Percentiles rank a stretch among this genome's conserved stretches.
Conservation (phyloP, 2,113 vertebrate genomes). For the Cervus canadensis region DNA sequence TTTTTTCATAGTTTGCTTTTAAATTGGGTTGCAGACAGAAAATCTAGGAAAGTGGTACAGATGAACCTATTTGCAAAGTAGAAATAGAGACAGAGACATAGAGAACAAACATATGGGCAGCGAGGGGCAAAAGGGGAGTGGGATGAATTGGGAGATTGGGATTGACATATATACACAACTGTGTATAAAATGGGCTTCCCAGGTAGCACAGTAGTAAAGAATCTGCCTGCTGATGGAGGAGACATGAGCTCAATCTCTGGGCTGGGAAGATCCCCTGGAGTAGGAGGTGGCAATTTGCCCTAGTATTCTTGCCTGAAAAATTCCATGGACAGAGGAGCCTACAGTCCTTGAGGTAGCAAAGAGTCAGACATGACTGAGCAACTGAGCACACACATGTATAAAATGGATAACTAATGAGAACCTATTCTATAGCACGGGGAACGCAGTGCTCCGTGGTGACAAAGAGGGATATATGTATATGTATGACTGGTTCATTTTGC, state of each 20-base stretch:
- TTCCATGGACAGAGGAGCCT: neutral
- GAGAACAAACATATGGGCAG: neutral
- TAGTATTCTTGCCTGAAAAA: neutral
- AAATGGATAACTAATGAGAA: neutral
- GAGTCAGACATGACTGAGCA: neutral
- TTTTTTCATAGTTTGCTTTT: neutral
- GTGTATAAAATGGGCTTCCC: neutral
- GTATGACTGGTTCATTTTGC: neutral
- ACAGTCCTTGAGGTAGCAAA: neutral
- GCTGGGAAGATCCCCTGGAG: neutral
- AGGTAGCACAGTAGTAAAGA: neutral
- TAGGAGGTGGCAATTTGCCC: neutral
- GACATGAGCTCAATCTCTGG: neutral
- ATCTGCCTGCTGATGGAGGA: neutral
- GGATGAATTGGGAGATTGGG: neutral
- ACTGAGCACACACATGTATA: neutral
- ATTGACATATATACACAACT: neutral
- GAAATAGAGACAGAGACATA: neutral
- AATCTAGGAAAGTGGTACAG: neutral
- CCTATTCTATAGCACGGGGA: neutral
- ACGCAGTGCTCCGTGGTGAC: neutral
- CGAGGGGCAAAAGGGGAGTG: neutral
- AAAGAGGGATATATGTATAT: neutral
- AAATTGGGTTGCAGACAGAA: neutral
- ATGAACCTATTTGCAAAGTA: neutral